A percentile compares a stretch with the other conserved stretches of the same genome.
phyloP scores from a whole-genome alignment of 2,797 vertebrate species.

The Chelonia mydas region DNA sequence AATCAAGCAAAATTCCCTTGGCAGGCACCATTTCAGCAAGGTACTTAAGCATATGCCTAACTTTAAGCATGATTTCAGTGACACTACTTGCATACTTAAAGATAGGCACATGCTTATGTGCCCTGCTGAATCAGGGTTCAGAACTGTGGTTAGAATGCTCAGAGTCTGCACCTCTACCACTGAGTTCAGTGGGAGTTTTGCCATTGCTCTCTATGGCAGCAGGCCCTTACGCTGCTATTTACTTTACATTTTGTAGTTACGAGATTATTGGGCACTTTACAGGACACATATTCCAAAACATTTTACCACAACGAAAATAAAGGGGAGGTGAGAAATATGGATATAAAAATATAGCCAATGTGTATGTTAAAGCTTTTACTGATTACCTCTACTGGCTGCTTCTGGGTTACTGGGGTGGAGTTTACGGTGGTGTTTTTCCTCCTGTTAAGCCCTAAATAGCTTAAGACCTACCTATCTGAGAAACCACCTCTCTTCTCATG shows the following conservation, averaged over 20 bases:
- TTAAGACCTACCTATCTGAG: neutral
- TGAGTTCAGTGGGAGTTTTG: neutral
- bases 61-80: neutral
- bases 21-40: neutral
- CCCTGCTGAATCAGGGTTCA: neutral
- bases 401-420: neutral
- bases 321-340: neutral
- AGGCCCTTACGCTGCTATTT: slow-evolving; percentile 22
- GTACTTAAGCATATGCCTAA: neutral
- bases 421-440: neutral
- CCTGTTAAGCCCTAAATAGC: neutral
- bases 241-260: neutral
- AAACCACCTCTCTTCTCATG: neutral
- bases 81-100: neutral
- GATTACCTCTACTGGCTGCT: neutral
- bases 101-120: neutral
- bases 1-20: neutral
- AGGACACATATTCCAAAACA: neutral
- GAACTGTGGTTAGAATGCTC: neutral
- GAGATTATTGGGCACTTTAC: neutral
- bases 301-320: neutral
- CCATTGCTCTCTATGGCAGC: neutral
- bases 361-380: neutral
- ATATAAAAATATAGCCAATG: neutral
- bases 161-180: neutral